These are phyloP conservation scores for Triplophysa dalaica DNA, from an alignment of 2,113 vertebrate genomes.

Conservation along the genomic window DNA sequence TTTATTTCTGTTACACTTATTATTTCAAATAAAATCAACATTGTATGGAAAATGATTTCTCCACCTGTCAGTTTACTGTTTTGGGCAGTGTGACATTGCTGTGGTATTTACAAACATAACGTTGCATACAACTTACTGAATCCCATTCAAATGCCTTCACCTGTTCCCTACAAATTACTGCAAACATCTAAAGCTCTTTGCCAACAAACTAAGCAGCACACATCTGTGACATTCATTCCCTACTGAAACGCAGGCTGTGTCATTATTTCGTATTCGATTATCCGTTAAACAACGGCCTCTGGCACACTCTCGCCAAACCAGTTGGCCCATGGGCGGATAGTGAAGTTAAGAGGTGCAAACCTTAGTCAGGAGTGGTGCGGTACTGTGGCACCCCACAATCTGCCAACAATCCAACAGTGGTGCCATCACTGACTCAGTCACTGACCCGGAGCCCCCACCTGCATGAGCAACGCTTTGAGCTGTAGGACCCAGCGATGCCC, in stretches of 20 bases:
- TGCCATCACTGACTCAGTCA: conserved; percentile 72
- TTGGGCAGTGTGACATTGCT: no score
- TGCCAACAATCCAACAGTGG: conserved; percentile 72
- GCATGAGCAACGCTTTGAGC: conserved; percentile 68
- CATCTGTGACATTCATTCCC: conserved; percentile 33
- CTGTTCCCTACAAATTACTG: background rate
- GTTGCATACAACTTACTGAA: background rate
- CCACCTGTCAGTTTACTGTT: background rate
- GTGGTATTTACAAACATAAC: background rate
- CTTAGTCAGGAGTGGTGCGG: conserved; percentile 73
- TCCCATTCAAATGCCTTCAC: background rate
- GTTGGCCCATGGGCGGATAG: conserved; percentile 78
- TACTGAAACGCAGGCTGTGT: conserved; percentile 7
- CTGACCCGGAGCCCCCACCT: conserved; percentile 76
- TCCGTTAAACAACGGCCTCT: conserved; percentile 70
- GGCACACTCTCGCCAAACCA: conserved; percentile 74
- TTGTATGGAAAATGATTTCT: background rate
- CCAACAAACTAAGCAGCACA: background rate
- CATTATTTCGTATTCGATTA: conserved; percentile 38
- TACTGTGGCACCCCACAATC: conserved; percentile 67
- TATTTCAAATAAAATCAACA: background rate
- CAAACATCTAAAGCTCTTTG: no score
- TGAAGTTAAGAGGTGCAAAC: conserved; percentile 78
- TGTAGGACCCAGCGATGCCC: conserved; percentile 56
- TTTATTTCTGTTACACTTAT: no score